Percentiles rank a stretch among this genome's conserved stretches.
These are phyloP conservation scores for Euleptes europaea DNA, from an alignment of 2,113 vertebrate species.

Conservation along the genomic window DNA sequence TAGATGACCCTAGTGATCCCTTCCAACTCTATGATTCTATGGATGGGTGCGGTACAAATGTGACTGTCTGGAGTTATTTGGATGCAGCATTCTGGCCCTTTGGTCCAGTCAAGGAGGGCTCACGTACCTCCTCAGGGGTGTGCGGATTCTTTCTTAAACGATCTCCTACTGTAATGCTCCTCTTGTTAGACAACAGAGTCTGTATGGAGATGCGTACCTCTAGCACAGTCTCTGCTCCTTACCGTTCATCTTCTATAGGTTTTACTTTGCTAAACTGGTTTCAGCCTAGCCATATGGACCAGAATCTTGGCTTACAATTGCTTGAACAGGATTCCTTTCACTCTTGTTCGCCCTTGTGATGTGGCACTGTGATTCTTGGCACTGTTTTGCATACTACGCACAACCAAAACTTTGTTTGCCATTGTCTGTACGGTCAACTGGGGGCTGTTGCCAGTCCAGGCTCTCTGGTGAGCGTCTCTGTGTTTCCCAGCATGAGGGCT, in stretches of 20 bases:
- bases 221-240: fast-evolving
- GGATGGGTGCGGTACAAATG: no score
- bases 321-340: neutral
- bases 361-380: neutral
- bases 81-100: no score
- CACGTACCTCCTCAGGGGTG: neutral
- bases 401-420: neutral
- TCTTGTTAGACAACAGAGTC: fast-evolving
- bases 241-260: fast-evolving
- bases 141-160: neutral
- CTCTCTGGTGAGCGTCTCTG: no score
- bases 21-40: no score
- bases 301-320: neutral
- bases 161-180: no score
- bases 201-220: neutral
- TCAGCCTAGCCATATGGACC: neutral
- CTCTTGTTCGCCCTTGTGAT: fast-evolving
- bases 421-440: neutral
- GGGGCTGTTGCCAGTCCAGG: neutral
- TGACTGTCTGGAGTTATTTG: no score
- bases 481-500: neutral
- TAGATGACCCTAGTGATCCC: no score
- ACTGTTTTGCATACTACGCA: neutral
- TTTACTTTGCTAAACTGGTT: neutral
- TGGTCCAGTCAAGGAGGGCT: no score